Evolutionary conservation across 92 coral and sea anemone genomes (phyloP).

Genomic region (Epizoanthus stellaris): DNA sequence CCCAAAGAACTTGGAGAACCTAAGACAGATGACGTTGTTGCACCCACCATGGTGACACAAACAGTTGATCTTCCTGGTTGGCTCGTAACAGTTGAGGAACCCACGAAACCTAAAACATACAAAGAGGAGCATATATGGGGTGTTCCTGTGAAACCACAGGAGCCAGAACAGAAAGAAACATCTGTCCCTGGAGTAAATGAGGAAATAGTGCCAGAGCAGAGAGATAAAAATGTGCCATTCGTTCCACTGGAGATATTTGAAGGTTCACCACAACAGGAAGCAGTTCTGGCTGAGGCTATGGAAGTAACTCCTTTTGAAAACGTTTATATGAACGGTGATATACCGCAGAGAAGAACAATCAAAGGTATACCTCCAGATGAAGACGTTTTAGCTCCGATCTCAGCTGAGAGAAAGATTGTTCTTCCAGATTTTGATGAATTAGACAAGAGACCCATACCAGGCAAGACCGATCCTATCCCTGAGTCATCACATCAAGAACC

Average conservation of each 20-base stretch:
- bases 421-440: background rate
- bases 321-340: background rate
- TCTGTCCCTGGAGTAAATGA: constrained; percentile 26
- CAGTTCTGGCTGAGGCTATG: background rate
- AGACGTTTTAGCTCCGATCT: background rate
- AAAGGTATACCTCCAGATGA: background rate
- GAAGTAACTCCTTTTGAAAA: background rate
- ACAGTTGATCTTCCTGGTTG: constrained; percentile 45
- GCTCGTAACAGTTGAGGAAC: constrained; percentile 41
- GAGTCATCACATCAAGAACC: background rate
- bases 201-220: constrained; percentile 11
- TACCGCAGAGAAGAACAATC: no score
- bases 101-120: constrained; percentile 24
- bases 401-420: background rate
- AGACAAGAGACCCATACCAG: background rate
- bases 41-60: constrained; percentile 6
- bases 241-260: constrained; percentile 39
- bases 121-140: constrained; percentile 33
- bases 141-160: background rate
- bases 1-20: constrained; percentile 6
- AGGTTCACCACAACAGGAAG: constrained; percentile 15
- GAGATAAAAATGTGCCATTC: constrained; percentile 10
- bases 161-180: constrained; percentile 12
- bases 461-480: background rate
- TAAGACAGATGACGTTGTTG: constrained; percentile 20